A percentile compares a stretch with the other conserved stretches of the same genome.
These are phyloP conservation scores for crab-eating macaque (Macaca fascicularis) DNA, from an alignment of 2,113 vertebrate species.

Conservation along the genomic window T2T-MFA8v1.1 NC_088395.1:158732501-158733000, in stretches of 20 bases:
- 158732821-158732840: background rate
- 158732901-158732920: background rate
- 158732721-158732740: background rate
- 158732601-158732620: slow-evolving; percentile 38
- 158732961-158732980: background rate
- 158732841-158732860: background rate
- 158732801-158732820: background rate
- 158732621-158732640: background rate
- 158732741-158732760: background rate
- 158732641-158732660: slow-evolving; percentile 61
- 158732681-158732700: background rate
- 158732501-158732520: slow-evolving; percentile 97
- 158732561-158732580: slow-evolving; percentile 90
- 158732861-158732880: slow-evolving; percentile 3
- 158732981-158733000: background rate
- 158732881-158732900: slow-evolving; percentile 31
- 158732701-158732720: background rate
- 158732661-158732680: background rate
- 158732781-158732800: background rate
- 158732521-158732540: slow-evolving; percentile 99
- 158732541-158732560: slow-evolving; percentile 93
- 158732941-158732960: background rate
- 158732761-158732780: background rate
- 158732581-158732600: slow-evolving; percentile 34
- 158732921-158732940: background rate